phyloP scores from a whole-genome alignment of 2,113 vertebrate species.

The Neolamprologus variostigma region DNA sequence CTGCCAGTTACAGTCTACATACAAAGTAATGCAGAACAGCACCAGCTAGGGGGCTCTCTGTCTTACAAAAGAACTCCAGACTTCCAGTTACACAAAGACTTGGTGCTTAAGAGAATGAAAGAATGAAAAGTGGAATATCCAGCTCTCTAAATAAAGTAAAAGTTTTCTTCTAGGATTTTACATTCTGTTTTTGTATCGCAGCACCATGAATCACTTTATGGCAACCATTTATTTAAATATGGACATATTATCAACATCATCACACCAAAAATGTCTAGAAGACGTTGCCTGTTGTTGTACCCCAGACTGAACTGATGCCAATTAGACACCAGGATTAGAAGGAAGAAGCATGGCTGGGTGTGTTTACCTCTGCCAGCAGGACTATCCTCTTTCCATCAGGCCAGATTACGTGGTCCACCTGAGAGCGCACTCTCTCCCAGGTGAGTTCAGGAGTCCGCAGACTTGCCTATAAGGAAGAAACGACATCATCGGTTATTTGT shows the following conservation, averaged over 20 bases:
- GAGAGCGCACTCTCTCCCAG: slow-evolving; percentile 96
- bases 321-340: background rate
- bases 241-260: background rate
- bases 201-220: background rate
- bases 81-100: background rate
- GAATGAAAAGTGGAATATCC: fast-evolving
- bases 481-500: background rate
- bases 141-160: background rate
- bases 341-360: background rate
- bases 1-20: background rate
- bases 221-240: background rate
- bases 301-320: background rate
- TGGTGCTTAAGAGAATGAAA: background rate
- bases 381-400: slow-evolving; percentile 97
- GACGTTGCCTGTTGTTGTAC: background rate
- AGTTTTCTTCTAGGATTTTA: background rate
- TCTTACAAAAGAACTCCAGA: background rate
- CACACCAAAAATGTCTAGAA: background rate
- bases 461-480: slow-evolving; percentile 76
- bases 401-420: slow-evolving; percentile 98
- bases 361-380: slow-evolving; percentile 86
- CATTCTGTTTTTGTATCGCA: background rate
- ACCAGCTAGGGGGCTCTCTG: fast-evolving
- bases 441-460: slow-evolving; percentile 93
- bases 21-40: background rate